Base-by-base conservation (phyloP, 2,888 invertebrate genomes). In the Drosophila buzzatii region DNA sequence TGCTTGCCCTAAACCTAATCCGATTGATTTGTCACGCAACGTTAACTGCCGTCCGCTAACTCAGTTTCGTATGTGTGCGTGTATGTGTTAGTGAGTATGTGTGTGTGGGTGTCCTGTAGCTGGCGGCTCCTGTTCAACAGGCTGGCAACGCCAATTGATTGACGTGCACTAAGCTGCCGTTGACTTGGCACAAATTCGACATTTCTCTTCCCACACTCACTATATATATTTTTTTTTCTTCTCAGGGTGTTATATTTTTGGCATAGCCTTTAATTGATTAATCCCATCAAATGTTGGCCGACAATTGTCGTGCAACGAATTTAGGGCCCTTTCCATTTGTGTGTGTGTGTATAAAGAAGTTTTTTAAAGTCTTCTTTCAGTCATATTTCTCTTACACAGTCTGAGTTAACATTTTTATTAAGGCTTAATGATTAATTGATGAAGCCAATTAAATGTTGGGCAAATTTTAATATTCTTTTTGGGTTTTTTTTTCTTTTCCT, bases 11-110 rank as follows among this genome's bases (percentile, higher is more conserved):
- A 88, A 85, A 76, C 81, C 76, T 86, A 89, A 87, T 82, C 90
- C 86, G 82, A 86, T 87, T 87, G 87, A 86, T 87, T 86, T 83
- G 90, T 78, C 82, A 90, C 84, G 89, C 90, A 85, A 79, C 76
- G 75, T 82, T 81, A 79, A 75, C 70, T 62, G 85, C 61, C 82
- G 61, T 68, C 47, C 45, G 44, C 72, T 72, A 80, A 72, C 66
- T 64, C 62, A 71, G 66, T 82, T 73, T 67, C n/a, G 3, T 10
- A 7, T n/a, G 3, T 14, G 16, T 9, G 10, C n/a, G 14, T 20
- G 20, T 20, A 9, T 52, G 23, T 37, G 52, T 20, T 23, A 23
- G 14, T 52, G 35, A 14, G 52, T 8, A 37, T 8, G 23, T 39
- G 39, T 27, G n/a, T 27, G 23, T 53, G 58, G 49, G 59, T 62